Evolutionary conservation across 1,140 invertebrate genomes (phyloP).

Genomic region (Pogonus chalceus): DNA sequence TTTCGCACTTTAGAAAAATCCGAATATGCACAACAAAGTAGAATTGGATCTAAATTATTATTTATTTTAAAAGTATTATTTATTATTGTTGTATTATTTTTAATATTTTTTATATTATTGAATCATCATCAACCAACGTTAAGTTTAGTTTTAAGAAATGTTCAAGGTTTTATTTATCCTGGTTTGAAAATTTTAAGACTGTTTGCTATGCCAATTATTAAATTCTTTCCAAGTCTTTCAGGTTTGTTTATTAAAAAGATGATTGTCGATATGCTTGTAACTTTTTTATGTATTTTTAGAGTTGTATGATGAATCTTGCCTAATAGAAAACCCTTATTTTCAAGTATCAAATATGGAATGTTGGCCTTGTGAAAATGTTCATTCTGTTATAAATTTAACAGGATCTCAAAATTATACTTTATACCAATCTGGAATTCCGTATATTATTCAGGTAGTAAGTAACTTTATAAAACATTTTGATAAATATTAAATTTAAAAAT

Average conservation of each 20-base stretch:
- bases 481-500: constrained; percentile 7
- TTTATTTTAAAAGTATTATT: constrained; percentile 17
- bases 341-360: constrained; percentile 61
- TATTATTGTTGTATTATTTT: constrained; percentile 24
- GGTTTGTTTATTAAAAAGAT: constrained; percentile 18
- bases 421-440: constrained; percentile 28
- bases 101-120: constrained; percentile 29
- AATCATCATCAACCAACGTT: constrained; percentile 35
- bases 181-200: constrained; percentile 39
- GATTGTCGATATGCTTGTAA: constrained; percentile 4
- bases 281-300: constrained; percentile 39
- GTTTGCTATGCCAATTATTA: constrained; percentile 40
- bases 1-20: constrained; percentile 22
- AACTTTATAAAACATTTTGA: not conserved
- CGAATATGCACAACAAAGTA: constrained; percentile 16
- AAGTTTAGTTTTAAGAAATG: constrained; percentile 35
- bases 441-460: constrained; percentile 25
- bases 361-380: constrained; percentile 59
- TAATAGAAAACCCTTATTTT: constrained; percentile 67
- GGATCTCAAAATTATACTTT: constrained; percentile 24
- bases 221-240: constrained; percentile 37
- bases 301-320: constrained; percentile 67
- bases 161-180: constrained; percentile 42
- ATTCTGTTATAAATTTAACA: constrained; percentile 40
- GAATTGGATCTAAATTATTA: not conserved